Evolutionary conservation across 2,888 invertebrate species (phyloP).

Genomic region (Cepaea hortensis): DNA sequence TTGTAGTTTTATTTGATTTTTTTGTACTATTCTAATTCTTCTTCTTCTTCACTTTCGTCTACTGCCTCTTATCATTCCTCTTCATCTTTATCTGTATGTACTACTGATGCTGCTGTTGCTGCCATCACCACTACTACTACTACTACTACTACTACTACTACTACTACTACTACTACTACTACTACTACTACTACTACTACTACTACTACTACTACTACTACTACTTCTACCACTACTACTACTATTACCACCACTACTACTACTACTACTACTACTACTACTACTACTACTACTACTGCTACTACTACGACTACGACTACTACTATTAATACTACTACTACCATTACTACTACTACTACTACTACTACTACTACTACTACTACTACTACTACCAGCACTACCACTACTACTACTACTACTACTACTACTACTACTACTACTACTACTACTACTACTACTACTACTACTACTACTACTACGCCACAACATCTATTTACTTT

Average conservation of each 20-base stretch:
- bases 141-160: slow-evolving; percentile 9
- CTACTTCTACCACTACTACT: background rate
- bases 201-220: background rate
- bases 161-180: background rate
- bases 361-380: slow-evolving; percentile 1
- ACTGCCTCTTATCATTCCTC: too few species aligned
- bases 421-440: background rate
- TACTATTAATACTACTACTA: background rate
- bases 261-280: background rate
- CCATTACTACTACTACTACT: background rate
- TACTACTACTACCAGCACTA: background rate
- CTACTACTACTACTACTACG: background rate
- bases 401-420: background rate
- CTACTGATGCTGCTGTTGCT: background rate
- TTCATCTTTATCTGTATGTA: too few species aligned
- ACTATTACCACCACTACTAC: background rate
- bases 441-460: background rate
- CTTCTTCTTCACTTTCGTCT: too few species aligned
- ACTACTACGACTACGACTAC: slow-evolving; percentile 2
- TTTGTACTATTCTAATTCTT: too few species aligned
- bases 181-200: background rate
- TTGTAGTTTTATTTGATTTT: too few species aligned
- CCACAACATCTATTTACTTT: background rate
- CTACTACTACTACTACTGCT: slow-evolving; percentile 7
- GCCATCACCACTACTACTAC: background rate